These are phyloP conservation scores for Thelaira solivaga DNA, from an alignment of 2,888 invertebrate species.

Conservation along the genomic window DNA sequence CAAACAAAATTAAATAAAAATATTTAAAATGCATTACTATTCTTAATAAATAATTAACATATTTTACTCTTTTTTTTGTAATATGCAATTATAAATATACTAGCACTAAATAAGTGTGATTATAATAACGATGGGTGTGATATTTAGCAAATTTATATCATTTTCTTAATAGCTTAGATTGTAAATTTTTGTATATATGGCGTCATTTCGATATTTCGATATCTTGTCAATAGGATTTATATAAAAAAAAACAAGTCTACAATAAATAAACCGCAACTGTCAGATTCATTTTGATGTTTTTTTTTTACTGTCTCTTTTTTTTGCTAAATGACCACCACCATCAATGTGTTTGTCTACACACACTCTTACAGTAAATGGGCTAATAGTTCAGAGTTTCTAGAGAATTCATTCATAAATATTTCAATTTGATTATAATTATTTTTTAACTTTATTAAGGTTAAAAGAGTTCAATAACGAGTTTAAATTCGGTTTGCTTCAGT, in stretches of 20 bases:
- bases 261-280: conserved; percentile 40
- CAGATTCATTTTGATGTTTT: conserved; percentile 35
- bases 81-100: neutral
- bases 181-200: conserved; percentile 38
- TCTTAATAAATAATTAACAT: neutral
- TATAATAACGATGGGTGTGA: conserved; percentile 44
- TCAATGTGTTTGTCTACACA: conserved; percentile 11
- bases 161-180: conserved; percentile 30
- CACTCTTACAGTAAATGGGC: neutral
- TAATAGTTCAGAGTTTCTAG: neutral
- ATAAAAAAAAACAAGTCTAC: conserved; percentile 1
- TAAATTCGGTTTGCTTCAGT: too few species aligned
- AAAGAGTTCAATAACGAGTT: too few species aligned
- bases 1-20: neutral
- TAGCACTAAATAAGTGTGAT: conserved; percentile 14
- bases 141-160: conserved; percentile 26
- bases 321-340: conserved; percentile 41
- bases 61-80: conserved; percentile 1
- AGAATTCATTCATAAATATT: neutral
- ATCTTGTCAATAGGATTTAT: neutral
- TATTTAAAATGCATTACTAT: conserved; percentile 15
- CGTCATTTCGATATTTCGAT: conserved; percentile 40
- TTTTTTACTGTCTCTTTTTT: neutral
- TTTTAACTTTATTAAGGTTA: too few species aligned
- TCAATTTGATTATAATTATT: neutral